Evolutionary conservation across 2,797 vertebrate species (phyloP), one percentile per base, ranked within the genome.

Genomic region (Melanogrammus aeglefinus): DNA sequence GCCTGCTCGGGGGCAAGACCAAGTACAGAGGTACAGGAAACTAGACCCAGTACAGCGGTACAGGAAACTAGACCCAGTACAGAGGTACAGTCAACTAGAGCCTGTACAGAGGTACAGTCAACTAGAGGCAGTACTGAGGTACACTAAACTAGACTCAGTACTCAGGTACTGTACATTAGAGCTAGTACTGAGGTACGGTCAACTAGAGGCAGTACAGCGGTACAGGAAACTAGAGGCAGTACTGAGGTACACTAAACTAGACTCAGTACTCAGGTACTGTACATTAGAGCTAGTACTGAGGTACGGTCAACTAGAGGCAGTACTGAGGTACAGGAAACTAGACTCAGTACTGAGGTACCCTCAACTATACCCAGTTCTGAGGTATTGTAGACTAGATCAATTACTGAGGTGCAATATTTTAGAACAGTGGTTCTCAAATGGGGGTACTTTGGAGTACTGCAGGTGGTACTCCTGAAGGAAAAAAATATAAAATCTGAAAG

Each of bases 1-100:
- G 83, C 78, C 90, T 96, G 51, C 90, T 95, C 33, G 94, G 94
- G 77, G 95, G 95, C 80, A 92, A 94, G 70, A 84, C 86, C 12
- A 81, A 90, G 74, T 96, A 95, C 83, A 91, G 87, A 93, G 95
- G 95, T 96, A 82, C 4, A 35, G 57, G 2, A 6, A n/a, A 24
- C 6, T 63, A 63, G n/a, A 63, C 6, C n/a, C 66, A 29, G n/a
- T 51, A 63, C 33, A 13, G 41, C n/a, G n/a, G n/a, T 63, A 63
- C n/a, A 21, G 47, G 21, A 18, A 16, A 51, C 21, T 63, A 63
- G 57, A 24, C 21, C 21, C 21, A n/a, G 21, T 63, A 63, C 21
- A 1, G 57, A 63, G 21, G 21, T 63, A 21, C 47, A 24, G 57
- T 63, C 8, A 21, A 51, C 16, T 51, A 63, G 57, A 63, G 21